Conservation (phyloP, 2,797 vertebrate genomes). For the Halcyon leucocephala region DNA sequence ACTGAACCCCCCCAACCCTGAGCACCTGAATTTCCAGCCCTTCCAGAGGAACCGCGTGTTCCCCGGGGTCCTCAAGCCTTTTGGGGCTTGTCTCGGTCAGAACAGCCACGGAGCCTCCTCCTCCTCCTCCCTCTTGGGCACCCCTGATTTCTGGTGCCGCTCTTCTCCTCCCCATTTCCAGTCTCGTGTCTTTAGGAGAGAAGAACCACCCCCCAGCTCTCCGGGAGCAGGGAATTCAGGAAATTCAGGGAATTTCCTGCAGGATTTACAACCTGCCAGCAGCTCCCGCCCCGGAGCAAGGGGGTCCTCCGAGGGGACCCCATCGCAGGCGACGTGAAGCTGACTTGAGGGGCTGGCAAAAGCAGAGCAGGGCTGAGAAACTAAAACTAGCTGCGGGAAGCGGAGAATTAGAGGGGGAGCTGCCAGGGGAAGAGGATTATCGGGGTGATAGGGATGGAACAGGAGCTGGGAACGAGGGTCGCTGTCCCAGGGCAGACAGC, state of each 20-base stretch:
- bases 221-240: background rate
- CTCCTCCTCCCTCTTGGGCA: background rate
- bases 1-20: background rate
- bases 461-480: background rate
- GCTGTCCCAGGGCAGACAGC: too few relatives aligned
- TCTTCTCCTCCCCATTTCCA: too few relatives aligned
- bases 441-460: background rate
- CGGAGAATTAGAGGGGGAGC: background rate
- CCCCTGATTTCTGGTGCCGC: background rate
- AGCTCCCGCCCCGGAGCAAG: background rate
- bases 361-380: background rate
- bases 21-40: background rate
- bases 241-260: background rate
- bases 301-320: background rate
- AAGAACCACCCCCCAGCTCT: background rate
- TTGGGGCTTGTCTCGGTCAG: background rate
- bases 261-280: background rate
- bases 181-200: background rate
- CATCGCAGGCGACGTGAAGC: background rate
- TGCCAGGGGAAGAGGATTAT: background rate
- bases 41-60: rapidly evolving
- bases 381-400: background rate
- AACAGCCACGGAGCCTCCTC: background rate
- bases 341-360: background rate
- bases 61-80: too few relatives aligned